Evolutionary conservation across 2,888 invertebrate species (phyloP), one percentile per base, ranked within the genome.

Genomic region (Andrena bucephala): DNA sequence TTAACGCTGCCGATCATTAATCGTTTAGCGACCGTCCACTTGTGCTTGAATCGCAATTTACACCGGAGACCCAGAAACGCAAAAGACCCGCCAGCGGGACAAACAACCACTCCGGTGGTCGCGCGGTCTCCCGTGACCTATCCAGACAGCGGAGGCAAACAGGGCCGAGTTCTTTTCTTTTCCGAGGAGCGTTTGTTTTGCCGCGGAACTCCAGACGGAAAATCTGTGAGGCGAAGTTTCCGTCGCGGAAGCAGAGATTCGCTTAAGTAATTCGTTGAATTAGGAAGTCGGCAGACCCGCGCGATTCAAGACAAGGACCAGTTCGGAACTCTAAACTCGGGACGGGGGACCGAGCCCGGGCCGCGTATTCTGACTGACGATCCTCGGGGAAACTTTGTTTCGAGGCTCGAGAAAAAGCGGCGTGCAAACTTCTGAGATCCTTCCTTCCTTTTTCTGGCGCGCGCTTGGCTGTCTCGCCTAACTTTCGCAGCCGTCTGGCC

Each of bases 251-350:
- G 16, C 68, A 54, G 71, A 54, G 60, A 72, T 62, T 78, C 59
- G 70, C 60, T 62, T 33, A 63, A 73, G 63, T 73, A 73, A 81
- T 81, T 71, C 81, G 81, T 77, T 76, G 67, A 83, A 83, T 85
- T 50, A 76, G 63, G 50, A 8, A 70, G 42, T 42, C 59, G 13
- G 62, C 27, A 42, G 74, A 42, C 57, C 59, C 29, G 50, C 52
- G 31, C 59, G 50, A 50, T 74, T 72, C 52, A 16, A n/a, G 36
- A 33, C 67, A 65, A 48, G 31, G 48, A n/a, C 13, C 54, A 52
- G 33, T 36, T 67, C 27, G 60, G 33, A 60, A 72, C 20, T 74
- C 27, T 13, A 31, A 60, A 72, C 20, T 74, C 27, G 7, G 24
- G 67, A 54, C 57, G 33, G 36, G 24, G 16, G 10, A 2, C 3